Evolutionary conservation across 2,797 vertebrate genomes (phyloP).

Genomic region (Mustela erminea): DNA sequence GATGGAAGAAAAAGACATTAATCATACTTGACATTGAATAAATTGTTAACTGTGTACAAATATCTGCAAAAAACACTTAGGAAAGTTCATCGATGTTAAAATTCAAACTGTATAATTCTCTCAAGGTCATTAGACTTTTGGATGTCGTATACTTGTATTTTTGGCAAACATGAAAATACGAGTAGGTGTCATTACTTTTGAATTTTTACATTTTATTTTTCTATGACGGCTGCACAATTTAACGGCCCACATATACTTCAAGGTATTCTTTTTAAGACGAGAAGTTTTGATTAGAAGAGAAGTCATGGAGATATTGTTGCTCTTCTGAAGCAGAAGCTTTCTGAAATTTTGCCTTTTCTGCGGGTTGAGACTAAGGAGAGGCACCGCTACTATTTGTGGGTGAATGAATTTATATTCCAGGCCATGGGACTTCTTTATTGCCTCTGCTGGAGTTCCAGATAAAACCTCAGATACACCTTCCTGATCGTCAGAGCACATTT

Average conservation of each 20-base stretch:
- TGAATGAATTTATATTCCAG: slow-evolving; percentile 67
- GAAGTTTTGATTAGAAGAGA: neutral
- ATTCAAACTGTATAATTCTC: slow-evolving; percentile 49
- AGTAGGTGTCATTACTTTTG: neutral
- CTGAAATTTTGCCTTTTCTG: slow-evolving; percentile 13
- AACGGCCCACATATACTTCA: neutral
- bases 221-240: neutral
- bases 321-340: neutral
- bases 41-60: slow-evolving; percentile 59
- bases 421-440: slow-evolving; percentile 58
- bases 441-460: slow-evolving; percentile 63
- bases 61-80: slow-evolving; percentile 51
- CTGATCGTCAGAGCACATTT: slow-evolving; percentile 71
- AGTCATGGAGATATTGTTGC: neutral
- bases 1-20: slow-evolving; percentile 52
- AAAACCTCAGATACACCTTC: slow-evolving; percentile 50
- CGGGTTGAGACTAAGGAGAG: slow-evolving; percentile 32
- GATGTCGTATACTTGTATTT: neutral
- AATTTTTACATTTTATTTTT: neutral
- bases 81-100: slow-evolving; percentile 60
- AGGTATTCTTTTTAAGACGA: neutral
- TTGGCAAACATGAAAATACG: neutral
- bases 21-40: slow-evolving; percentile 57
- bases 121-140: slow-evolving; percentile 62
- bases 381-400: neutral